Evolutionary conservation across 1,140 invertebrate genomes (phyloP).

Genomic region (Thereuonema tuberculata): DNA sequence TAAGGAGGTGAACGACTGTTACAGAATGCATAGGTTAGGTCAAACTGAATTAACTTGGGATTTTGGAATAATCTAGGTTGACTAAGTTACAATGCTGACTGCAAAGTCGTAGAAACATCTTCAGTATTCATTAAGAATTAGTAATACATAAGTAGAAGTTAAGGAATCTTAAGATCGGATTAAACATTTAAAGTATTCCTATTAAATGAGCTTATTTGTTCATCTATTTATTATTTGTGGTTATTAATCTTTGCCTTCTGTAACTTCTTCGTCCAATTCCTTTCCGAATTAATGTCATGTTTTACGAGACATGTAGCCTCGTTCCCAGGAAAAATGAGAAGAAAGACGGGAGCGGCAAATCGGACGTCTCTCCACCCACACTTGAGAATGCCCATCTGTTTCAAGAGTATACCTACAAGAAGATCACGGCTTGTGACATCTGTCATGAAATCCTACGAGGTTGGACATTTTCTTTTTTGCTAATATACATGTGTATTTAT

Average conservation of each 20-base stretch:
- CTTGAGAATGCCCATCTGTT: slow-evolving; percentile 48
- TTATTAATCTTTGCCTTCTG: too few species aligned
- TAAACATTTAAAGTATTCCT: not conserved
- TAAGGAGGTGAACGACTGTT: not conserved
- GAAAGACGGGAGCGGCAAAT: slow-evolving; percentile 30
- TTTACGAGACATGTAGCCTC: too few species aligned
- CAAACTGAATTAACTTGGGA: not conserved
- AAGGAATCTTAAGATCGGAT: not conserved
- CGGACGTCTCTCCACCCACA: slow-evolving; percentile 29
- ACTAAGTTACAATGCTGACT: too few species aligned
- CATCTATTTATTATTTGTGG: not conserved
- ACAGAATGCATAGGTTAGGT: not conserved
- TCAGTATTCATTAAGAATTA: too few species aligned
- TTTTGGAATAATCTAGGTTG: not conserved
- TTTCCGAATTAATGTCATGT: too few species aligned
- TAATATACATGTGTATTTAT: not conserved
- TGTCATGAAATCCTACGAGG: slow-evolving; percentile 82
- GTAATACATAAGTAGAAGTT: too few species aligned
- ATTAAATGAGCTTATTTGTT: not conserved
- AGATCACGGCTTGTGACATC: slow-evolving; percentile 85
- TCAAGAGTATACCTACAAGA: slow-evolving; percentile 88
- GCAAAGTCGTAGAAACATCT: too few species aligned
- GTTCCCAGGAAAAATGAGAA: not conserved
- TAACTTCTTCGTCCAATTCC: too few species aligned
- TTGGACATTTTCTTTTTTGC: slow-evolving; percentile 28